Conservation (phyloP, 2,113 vertebrate species). For the Tragelaphus strepsiceros region DNA sequence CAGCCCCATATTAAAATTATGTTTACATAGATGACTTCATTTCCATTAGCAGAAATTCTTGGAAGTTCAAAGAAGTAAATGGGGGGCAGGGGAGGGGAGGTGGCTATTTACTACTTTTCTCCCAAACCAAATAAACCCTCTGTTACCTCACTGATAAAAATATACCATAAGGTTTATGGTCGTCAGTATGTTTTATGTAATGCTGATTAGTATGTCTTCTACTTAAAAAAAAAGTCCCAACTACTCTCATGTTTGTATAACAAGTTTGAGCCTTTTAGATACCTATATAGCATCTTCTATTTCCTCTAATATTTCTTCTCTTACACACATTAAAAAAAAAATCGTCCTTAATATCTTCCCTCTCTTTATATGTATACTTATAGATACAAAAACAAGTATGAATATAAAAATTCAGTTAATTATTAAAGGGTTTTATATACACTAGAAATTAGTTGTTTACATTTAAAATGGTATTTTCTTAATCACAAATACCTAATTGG, state of each 20-base stretch:
- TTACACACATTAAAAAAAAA: background rate
- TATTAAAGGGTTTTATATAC: background rate
- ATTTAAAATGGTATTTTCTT: background rate
- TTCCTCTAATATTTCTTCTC: background rate
- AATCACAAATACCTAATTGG: background rate
- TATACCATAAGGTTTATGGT: background rate
- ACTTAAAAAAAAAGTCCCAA: background rate
- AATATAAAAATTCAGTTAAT: background rate
- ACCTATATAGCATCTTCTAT: background rate
- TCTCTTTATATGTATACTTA: background rate
- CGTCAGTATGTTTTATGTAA: background rate
- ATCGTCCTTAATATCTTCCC: background rate
- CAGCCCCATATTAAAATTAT: background rate
- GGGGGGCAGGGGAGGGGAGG: too few relatives aligned
- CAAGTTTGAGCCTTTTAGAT: background rate
- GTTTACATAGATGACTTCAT: background rate
- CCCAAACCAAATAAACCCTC: background rate
- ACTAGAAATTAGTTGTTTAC: background rate
- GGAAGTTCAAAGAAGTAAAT: background rate
- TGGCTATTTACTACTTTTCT: background rate
- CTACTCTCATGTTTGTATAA: background rate
- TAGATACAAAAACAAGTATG: background rate
- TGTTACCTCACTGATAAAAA: background rate
- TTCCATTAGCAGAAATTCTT: constrained; percentile 5
- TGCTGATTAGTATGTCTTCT: background rate